phyloP scores from a whole-genome alignment of 2,113 vertebrate genomes.

The Sterrhoptilus dennistouni region DNA sequence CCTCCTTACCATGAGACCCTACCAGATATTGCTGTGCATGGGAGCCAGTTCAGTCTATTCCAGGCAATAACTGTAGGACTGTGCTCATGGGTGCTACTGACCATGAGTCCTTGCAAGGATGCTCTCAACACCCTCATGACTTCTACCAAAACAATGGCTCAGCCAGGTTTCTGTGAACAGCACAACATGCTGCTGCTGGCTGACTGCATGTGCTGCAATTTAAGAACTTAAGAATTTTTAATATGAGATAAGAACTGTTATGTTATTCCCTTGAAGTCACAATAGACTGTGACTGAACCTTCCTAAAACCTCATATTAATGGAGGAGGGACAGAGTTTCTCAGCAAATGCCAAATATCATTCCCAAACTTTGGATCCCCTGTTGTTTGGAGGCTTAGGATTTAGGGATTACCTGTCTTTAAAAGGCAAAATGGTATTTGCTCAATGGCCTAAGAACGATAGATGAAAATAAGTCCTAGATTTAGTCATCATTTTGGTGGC shows the following conservation, averaged over 20 bases:
- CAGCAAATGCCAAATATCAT: background rate
- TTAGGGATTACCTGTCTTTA: background rate
- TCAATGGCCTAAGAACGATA: background rate
- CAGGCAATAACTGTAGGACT: background rate
- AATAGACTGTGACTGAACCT: background rate
- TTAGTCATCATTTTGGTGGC: background rate
- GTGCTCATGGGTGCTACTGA: rapidly evolving
- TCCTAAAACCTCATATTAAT: background rate
- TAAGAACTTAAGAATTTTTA: background rate
- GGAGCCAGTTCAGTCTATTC: background rate
- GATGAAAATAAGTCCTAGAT: background rate
- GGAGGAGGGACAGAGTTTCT: background rate
- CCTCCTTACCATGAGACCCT: background rate
- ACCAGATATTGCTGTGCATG: background rate
- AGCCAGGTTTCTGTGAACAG: background rate
- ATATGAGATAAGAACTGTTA: background rate
- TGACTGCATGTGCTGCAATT: background rate
- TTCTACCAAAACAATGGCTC: background rate
- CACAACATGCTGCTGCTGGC: background rate
- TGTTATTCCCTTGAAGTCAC: background rate
- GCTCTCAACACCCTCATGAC: background rate
- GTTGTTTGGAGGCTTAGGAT: background rate
- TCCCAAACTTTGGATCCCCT: background rate
- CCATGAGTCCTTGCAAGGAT: background rate
- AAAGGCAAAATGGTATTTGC: background rate